Evolutionary conservation across 1,140 invertebrate species (phyloP), one percentile per base, ranked within the genome.

Genomic region (Zaprionus gabonicus): DNA sequence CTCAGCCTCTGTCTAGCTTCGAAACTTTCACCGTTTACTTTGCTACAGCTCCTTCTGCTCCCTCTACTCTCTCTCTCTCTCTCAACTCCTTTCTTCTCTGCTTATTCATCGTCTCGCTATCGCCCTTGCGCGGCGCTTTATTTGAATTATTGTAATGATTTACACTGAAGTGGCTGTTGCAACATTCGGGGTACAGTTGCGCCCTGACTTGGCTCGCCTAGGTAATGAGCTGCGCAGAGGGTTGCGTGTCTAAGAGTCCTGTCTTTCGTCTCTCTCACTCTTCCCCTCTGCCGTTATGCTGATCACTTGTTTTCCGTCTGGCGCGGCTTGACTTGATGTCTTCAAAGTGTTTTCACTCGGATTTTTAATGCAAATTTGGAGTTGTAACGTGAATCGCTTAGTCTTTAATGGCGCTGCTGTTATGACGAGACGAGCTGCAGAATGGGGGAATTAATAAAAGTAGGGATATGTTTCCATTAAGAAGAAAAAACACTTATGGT

Each of bases 111-210:
- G 7, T 31, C 44, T 34, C 59, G 59, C 46, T 51, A 44, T 31
- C 28, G 17, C 36, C 66, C 31, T 59, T 13, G 56, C 31, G 34
- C 56, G 28, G 57, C 74, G 46, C 65, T 71, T 60, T 74, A 76
- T 77, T 85, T 80, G 70, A 81, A 84, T 84, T 81, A 90, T 90
- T 81, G 58, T 81, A 84, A 79, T 90, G 81, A 88, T 87, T 87
- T 78, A 80, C 62, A 67, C 59, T 86, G 58, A 86, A 86, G 82
- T 87, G 64, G 69, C 57, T 71, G 34, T 63, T 72, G 74, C 44
- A 72, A 72, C 74, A 76, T 66, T 76, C 58, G n/a, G 38, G 57
- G n/a, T 68, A 63, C 78, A 68, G 71, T 63, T 68, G 63, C 23
- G 58, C 44, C 38, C 49, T 27, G 64, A 66, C 46, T 36, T 25